phyloP scores from a whole-genome alignment of 2,113 vertebrate genomes.

The Cercopithecus mona region DNA sequence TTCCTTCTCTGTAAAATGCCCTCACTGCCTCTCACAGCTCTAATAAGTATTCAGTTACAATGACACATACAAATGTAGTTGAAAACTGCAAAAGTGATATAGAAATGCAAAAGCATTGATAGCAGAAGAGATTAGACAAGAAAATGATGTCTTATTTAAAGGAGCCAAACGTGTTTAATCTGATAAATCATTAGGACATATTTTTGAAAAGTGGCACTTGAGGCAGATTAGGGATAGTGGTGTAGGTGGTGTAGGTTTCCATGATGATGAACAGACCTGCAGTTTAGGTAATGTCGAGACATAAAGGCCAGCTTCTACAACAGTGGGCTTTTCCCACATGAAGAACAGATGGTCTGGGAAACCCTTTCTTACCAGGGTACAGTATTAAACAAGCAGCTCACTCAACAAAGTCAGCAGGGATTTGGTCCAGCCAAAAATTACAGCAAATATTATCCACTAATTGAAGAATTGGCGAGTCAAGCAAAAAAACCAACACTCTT shows the following conservation, averaged over 20 bases:
- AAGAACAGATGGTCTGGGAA: background rate
- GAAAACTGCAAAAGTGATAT: background rate
- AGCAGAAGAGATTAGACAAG: background rate
- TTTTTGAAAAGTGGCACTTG: background rate
- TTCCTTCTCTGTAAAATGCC: background rate
- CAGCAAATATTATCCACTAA: background rate
- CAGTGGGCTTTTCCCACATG: background rate
- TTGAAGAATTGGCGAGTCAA: background rate
- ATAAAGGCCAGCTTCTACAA: background rate
- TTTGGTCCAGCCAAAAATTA: background rate
- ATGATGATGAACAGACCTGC: background rate
- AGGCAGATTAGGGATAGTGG: background rate
- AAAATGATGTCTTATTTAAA: background rate
- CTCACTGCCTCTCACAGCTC: background rate
- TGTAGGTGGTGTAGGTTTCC: background rate
- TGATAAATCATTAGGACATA: background rate
- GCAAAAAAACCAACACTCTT: background rate
- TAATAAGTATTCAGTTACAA: background rate
- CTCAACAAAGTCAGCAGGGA: background rate
- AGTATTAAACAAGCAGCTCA: background rate
- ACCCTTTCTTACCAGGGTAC: background rate
- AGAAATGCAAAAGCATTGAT: background rate
- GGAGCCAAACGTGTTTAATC: background rate
- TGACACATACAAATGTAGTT: background rate
- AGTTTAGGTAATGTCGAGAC: background rate